Evolutionary conservation across 2,113 vertebrate genomes (phyloP).

Genomic region (Ploceus nigricollis): DNA sequence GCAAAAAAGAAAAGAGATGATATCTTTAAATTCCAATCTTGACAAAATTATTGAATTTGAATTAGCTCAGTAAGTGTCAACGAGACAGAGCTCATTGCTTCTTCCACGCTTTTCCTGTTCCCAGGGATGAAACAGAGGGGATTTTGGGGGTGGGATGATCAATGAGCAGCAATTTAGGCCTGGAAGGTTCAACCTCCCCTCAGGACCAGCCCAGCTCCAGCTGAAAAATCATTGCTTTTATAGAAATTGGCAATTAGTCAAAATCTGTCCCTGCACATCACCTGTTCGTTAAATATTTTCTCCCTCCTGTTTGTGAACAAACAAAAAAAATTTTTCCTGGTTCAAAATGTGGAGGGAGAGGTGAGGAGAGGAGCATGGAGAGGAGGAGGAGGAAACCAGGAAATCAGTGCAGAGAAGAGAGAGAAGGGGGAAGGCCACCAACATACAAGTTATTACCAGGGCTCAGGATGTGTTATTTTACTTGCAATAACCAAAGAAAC

Average conservation of each 20-base stretch:
- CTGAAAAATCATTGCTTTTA: not conserved
- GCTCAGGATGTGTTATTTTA: not conserved
- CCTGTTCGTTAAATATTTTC: not conserved
- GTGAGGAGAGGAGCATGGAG: not conserved
- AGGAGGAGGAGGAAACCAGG: not conserved
- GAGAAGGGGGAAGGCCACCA: not conserved
- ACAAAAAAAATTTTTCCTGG: not conserved
- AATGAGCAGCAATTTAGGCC: not conserved
- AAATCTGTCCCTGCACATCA: not conserved
- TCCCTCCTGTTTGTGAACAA: not conserved
- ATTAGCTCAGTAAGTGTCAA: not conserved
- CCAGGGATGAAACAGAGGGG: not conserved
- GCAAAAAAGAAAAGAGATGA: not conserved
- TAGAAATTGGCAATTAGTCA: fast-evolving
- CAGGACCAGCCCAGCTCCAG: not conserved
- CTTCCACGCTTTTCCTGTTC: not conserved
- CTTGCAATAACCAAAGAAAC: not conserved
- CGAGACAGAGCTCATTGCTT: not conserved
- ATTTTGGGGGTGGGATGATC: not conserved
- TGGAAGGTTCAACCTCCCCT: not conserved
- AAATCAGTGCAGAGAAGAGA: not conserved
- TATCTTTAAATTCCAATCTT: not conserved
- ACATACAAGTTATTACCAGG: not conserved
- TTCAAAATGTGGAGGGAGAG: not conserved
- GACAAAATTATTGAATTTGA: not conserved